Percentiles rank a stretch among this genome's conserved stretches.
phyloP scores from a whole-genome alignment of 2,888 invertebrate species.

The Acholoe squamosa region DNA sequence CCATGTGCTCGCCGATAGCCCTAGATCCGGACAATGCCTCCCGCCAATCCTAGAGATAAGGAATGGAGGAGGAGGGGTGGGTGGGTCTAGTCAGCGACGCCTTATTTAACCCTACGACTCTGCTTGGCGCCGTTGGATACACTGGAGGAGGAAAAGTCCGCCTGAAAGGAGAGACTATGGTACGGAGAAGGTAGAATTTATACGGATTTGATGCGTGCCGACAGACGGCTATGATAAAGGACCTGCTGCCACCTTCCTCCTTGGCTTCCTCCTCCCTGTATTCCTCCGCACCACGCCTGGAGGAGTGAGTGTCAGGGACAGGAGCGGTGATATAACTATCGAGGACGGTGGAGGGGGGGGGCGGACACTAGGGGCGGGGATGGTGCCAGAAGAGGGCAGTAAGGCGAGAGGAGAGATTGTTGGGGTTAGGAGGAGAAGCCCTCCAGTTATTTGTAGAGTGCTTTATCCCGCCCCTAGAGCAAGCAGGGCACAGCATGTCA shows the following conservation, averaged over 20 bases:
- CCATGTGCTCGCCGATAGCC: slow-evolving; percentile 20
- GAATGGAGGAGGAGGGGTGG: background rate
- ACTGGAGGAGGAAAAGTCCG: background rate
- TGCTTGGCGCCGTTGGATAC: background rate
- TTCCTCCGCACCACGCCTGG: no score
- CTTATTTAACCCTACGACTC: slow-evolving; percentile 37
- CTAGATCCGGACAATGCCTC: background rate
- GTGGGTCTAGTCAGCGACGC: slow-evolving; percentile 1
- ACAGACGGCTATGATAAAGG: background rate
- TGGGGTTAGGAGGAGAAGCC: background rate
- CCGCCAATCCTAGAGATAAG: slow-evolving; percentile 21
- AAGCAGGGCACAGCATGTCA: background rate
- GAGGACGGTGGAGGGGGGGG: slow-evolving; percentile 7
- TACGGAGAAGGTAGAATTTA: background rate
- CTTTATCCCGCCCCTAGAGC: background rate
- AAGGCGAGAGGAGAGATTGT: background rate
- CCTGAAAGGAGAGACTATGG: background rate
- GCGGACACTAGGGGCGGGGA: background rate
- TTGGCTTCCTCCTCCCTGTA: no score
- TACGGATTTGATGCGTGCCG: background rate
- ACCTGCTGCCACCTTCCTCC: background rate
- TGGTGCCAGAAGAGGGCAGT: background rate
- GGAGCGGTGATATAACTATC: background rate
- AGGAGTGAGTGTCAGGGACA: background rate
- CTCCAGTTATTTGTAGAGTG: slow-evolving; percentile 15